Evolutionary conservation across 2,797 vertebrate genomes (phyloP).

Genomic region (Sebastes reedi): DNA sequence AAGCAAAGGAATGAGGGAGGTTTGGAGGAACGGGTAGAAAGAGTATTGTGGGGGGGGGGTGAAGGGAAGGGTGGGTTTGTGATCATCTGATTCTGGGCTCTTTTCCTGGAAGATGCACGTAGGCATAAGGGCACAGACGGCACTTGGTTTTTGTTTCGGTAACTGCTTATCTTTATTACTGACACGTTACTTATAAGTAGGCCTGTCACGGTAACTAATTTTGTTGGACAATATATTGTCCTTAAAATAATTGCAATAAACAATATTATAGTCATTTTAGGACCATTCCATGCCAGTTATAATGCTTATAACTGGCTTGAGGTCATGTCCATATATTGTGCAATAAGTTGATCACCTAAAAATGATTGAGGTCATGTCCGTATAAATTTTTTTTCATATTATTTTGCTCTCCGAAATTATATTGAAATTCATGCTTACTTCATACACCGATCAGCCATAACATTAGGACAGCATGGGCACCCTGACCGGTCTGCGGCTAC

Average conservation of each 20-base stretch:
- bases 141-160: neutral
- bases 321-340: too few relatives aligned
- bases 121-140: conserved; percentile 32
- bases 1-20: conserved; percentile 33
- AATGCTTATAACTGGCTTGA: neutral
- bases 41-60: neutral
- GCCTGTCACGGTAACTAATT: neutral
- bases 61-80: conserved; percentile 52
- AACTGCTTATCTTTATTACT: neutral
- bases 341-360: too few relatives aligned
- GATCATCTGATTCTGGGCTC: conserved; percentile 37
- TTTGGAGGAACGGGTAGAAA: conserved; percentile 9
- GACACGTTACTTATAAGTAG: neutral
- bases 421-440: neutral
- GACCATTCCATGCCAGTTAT: neutral
- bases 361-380: neutral
- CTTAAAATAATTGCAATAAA: neutral
- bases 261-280: neutral
- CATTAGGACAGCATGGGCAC: too few relatives aligned
- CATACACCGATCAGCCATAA: too few relatives aligned
- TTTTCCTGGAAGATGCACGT: conserved; percentile 60
- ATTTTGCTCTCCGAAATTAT: neutral
- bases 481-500: too few relatives aligned
- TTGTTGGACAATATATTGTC: neutral
- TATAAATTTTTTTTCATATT: neutral